phyloP scores from a whole-genome alignment of 2,797 vertebrate species.

The Triplophysa yarkandensis region DNA sequence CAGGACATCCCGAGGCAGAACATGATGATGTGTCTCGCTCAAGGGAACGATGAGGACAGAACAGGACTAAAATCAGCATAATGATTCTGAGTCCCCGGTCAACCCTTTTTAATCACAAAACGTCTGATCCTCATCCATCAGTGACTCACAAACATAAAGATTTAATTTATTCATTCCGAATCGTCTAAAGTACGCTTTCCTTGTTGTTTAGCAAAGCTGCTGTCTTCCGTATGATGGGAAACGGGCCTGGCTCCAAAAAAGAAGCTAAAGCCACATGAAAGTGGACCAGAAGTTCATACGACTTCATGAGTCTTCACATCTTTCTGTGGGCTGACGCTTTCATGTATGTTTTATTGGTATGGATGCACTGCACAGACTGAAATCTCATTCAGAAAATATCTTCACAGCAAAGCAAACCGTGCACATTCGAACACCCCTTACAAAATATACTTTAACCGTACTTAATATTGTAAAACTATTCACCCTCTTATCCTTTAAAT shows the following conservation, averaged over 20 bases:
- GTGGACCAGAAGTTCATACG: background rate
- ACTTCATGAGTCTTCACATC: background rate
- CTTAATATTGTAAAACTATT: no score
- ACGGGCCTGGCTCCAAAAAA: background rate
- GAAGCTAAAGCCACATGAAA: background rate
- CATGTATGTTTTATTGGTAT: background rate
- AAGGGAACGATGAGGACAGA: conserved; percentile 36
- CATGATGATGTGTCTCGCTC: conserved; percentile 9
- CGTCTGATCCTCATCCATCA: background rate
- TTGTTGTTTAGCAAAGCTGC: background rate
- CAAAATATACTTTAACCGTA: no score
- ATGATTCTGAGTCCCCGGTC: conserved; percentile 18
- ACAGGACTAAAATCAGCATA: conserved; percentile 13
- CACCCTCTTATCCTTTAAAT: no score
- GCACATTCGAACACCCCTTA: no score
- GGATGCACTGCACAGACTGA: background rate
- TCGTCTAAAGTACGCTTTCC: background rate
- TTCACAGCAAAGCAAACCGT: background rate
- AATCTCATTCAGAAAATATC: background rate
- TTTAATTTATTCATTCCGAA: background rate
- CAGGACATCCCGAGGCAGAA: conserved; percentile 16
- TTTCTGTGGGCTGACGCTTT: background rate
- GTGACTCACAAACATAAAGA: background rate
- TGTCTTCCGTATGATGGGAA: background rate
- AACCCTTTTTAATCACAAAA: conserved; percentile 13